A percentile compares a stretch with the other conserved stretches of the same genome.
Evolutionary conservation across 2,888 invertebrate species (phyloP).

Genomic region (Copidosoma aretas): DNA sequence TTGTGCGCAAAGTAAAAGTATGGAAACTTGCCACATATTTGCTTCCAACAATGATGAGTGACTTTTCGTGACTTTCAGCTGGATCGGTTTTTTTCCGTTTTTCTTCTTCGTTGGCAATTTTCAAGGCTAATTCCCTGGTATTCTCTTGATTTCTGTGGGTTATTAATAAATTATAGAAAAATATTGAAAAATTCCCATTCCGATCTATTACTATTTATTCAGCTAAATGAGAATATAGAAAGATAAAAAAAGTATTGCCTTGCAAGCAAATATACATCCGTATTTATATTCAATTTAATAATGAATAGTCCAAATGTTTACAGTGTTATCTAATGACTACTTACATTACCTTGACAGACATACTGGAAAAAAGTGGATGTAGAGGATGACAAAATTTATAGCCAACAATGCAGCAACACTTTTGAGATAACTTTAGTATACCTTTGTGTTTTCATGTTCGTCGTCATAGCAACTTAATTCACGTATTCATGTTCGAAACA

Average conservation of each 20-base stretch:
- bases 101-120: slow-evolving; percentile 48
- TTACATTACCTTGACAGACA: slow-evolving; percentile 33
- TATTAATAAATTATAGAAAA: background rate
- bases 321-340: slow-evolving; percentile 25
- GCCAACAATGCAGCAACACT: slow-evolving; percentile 22
- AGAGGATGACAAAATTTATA: slow-evolving; percentile 8
- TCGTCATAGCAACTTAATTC: slow-evolving; percentile 27
- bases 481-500: slow-evolving; percentile 8
- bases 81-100: slow-evolving; percentile 47
- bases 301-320: slow-evolving; percentile 7
- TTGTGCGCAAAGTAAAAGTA: no score
- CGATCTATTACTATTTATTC: no score
- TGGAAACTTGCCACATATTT: slow-evolving; percentile 69
- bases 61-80: slow-evolving; percentile 63
- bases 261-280: background rate
- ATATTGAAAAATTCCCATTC: no score
- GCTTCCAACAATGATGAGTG: slow-evolving; percentile 72
- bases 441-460: slow-evolving; percentile 23
- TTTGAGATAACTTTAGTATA: slow-evolving; percentile 1
- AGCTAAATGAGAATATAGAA: no score
- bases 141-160: slow-evolving; percentile 28
- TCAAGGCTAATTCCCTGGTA: slow-evolving; percentile 14
- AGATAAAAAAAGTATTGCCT: no score
- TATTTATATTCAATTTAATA: background rate
- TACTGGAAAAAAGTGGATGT: slow-evolving; percentile 12